Evolutionary conservation across 2,113 vertebrate genomes (phyloP).

Genomic region (Zosterops japonicus): DNA sequence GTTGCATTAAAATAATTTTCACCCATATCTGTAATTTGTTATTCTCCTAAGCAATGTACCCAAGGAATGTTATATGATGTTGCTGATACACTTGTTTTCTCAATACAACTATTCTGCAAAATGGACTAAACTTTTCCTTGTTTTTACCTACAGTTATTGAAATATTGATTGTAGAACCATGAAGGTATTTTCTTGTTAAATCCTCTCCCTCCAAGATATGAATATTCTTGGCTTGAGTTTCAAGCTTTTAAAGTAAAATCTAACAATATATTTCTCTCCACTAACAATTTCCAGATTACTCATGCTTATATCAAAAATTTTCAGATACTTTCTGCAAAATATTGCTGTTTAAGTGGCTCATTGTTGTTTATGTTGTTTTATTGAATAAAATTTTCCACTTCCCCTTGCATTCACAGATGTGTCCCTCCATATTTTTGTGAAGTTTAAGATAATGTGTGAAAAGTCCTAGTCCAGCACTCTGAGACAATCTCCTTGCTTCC

Average conservation of each 20-base stretch:
- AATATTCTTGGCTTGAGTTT: neutral
- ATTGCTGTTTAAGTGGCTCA: neutral
- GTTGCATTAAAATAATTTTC: neutral
- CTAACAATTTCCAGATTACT: neutral
- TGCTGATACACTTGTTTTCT: neutral
- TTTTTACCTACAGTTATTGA: neutral
- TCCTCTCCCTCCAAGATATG: neutral
- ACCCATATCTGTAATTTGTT: neutral
- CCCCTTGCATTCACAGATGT: neutral
- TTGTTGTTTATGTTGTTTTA: neutral
- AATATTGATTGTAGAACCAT: neutral
- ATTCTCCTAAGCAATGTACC: neutral
- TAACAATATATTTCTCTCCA: neutral
- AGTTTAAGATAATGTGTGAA: neutral
- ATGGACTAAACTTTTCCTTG: neutral
- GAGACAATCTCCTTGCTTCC: neutral
- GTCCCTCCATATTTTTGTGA: neutral
- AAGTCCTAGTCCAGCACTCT: neutral
- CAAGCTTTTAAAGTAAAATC: neutral
- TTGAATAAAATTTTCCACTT: neutral
- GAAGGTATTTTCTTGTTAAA: neutral
- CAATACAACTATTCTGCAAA: neutral
- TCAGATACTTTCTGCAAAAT: neutral
- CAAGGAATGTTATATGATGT: neutral
- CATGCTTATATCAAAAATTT: neutral